A percentile compares a stretch with the other conserved stretches of the same genome.
Conservation (phyloP, 2,113 vertebrate genomes). For the Harpagus bidentatus region DNA sequence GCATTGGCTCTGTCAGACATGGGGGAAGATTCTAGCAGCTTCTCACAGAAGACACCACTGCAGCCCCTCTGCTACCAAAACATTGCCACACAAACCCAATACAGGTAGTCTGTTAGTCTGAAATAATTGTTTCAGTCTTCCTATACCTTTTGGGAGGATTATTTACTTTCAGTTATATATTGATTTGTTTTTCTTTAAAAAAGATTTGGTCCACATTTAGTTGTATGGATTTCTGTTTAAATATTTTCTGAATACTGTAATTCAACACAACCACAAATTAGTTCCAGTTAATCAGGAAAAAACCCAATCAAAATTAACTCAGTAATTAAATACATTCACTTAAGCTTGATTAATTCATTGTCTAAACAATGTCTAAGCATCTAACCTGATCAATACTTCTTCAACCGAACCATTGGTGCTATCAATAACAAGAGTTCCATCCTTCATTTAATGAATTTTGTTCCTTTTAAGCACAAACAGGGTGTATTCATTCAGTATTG, state of each 20-base stretch:
- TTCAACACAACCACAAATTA: not conserved
- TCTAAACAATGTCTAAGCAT: not conserved
- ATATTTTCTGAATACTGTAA: not conserved
- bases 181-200: not conserved
- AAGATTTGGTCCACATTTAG: not conserved
- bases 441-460: not conserved
- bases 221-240: not conserved
- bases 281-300: not conserved
- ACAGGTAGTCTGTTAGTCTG: not conserved
- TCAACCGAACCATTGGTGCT: not conserved
- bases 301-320: not conserved
- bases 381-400: not conserved
- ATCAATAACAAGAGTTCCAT: not conserved
- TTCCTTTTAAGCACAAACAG: not conserved
- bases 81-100: not conserved
- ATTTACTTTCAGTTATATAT: not conserved
- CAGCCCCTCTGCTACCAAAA: not conserved
- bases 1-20: accelerated
- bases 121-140: not conserved
- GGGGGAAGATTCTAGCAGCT: not conserved
- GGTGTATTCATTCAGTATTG: not conserved
- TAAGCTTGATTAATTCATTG: not conserved
- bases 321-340: not conserved
- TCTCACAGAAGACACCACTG: not conserved
- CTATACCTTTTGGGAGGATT: not conserved